phyloP scores from a whole-genome alignment of 2,888 invertebrate species.

The Amphipyra tragopoginis region DNA sequence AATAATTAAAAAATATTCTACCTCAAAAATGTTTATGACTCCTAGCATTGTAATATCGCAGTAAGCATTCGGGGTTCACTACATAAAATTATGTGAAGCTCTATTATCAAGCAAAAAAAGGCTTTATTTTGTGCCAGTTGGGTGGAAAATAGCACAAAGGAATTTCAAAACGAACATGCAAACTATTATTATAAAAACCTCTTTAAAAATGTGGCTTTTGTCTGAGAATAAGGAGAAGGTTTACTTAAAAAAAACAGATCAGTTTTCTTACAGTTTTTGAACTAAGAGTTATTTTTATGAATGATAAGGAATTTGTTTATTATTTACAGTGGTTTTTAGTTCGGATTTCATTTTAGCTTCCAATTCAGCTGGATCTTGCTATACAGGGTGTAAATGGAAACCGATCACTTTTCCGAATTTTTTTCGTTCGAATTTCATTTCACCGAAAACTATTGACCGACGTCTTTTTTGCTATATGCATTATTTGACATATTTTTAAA shows the following conservation, averaged over 20 bases:
- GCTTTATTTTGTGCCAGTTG: background rate
- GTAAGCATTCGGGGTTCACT: slow-evolving; percentile 56
- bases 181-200: slow-evolving; percentile 55
- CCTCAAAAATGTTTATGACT: slow-evolving; percentile 12
- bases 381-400: no score
- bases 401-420: no score
- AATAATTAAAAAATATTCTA: no score
- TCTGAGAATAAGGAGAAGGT: slow-evolving; percentile 20
- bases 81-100: slow-evolving; percentile 48
- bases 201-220: slow-evolving; percentile 55
- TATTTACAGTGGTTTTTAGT: no score
- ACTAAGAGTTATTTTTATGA: background rate
- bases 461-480: no score
- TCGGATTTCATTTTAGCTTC: no score
- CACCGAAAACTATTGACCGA: no score
- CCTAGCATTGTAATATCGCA: slow-evolving; percentile 52
- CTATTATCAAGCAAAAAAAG: slow-evolving; percentile 36
- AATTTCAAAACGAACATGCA: slow-evolving; percentile 41
- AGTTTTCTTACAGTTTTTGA: background rate
- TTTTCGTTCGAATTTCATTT: no score
- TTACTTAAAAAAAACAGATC: background rate
- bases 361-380: no score
- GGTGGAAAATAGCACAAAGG: slow-evolving; percentile 1
- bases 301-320: no score
- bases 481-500: no score